A percentile compares a stretch with the other conserved stretches of the same genome.
These are phyloP conservation scores for Perdita meconis DNA, from an alignment of 2,888 invertebrate genomes.

Conservation along the genomic window DNA sequence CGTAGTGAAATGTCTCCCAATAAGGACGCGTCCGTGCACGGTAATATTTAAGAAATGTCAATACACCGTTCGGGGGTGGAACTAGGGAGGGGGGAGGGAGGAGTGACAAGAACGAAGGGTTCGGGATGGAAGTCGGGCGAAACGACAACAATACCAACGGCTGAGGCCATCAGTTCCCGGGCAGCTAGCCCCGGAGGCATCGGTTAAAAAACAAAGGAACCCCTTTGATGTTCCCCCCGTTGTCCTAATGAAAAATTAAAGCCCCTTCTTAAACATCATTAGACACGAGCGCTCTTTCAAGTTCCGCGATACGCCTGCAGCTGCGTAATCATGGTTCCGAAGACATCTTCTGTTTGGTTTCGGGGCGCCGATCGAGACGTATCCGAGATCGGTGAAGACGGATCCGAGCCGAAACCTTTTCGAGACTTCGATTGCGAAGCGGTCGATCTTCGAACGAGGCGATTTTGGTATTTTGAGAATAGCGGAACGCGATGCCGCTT, in stretches of 20 bases:
- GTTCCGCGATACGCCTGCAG: constrained; percentile 64
- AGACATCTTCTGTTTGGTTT: constrained; percentile 37
- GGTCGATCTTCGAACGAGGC: neutral
- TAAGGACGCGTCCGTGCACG: constrained; percentile 70
- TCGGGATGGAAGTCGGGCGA: constrained; percentile 68
- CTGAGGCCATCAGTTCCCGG: constrained; percentile 62
- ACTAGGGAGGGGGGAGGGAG: constrained; percentile 26
- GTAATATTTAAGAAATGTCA: constrained; percentile 83
- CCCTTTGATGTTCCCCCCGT: constrained; percentile 81
- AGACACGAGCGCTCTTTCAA: constrained; percentile 81
- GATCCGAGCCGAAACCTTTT: neutral
- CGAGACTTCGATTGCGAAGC: neutral
- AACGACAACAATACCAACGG: constrained; percentile 72
- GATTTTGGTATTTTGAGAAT: no score
- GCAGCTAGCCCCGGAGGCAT: constrained; percentile 79
- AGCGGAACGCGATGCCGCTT: neutral
- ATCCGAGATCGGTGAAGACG: constrained; percentile 2
- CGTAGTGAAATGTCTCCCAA: constrained; percentile 50
- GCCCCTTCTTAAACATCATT: constrained; percentile 84
- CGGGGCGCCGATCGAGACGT: constrained; percentile 39
- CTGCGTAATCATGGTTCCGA: constrained; percentile 61
- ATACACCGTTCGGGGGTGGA: constrained; percentile 71
- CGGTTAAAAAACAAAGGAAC: constrained; percentile 81
- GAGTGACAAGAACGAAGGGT: constrained; percentile 61
- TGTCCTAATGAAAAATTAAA: constrained; percentile 84